phyloP scores from a whole-genome alignment of 2,888 invertebrate species.

The Acleris sparsana region DNA sequence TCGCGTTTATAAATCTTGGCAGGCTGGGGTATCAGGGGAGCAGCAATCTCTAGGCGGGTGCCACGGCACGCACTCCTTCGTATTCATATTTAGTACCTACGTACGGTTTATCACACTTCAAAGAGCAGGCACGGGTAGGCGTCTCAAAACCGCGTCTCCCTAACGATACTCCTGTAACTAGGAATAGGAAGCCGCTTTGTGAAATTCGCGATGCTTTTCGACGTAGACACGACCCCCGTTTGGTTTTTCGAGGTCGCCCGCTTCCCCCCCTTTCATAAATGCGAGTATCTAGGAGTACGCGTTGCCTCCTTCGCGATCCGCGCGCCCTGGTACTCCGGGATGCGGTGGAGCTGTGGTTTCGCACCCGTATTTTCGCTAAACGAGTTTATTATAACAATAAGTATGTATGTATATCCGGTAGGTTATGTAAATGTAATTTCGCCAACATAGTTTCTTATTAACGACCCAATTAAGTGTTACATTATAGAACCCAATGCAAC shows the following conservation, averaged over 20 bases:
- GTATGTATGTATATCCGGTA: neutral
- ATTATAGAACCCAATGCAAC: no score
- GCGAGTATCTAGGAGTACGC: conserved; percentile 52
- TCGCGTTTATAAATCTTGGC: conserved; percentile 58
- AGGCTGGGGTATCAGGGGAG: conserved; percentile 47
- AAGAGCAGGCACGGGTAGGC: conserved; percentile 69
- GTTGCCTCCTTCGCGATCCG: conserved; percentile 44
- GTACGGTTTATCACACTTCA: conserved; percentile 79
- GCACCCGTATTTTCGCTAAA: conserved; percentile 59
- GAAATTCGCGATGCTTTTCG: conserved; percentile 77
- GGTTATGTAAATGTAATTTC: no score
- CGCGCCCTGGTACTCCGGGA: conserved; percentile 51
- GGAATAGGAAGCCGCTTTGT: conserved; percentile 76
- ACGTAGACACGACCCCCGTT: conserved; percentile 68
- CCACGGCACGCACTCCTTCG: conserved; percentile 58
- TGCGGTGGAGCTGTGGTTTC: conserved; percentile 60
- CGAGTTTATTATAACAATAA: neutral
- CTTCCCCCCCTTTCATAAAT: conserved; percentile 50
- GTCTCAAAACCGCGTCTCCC: conserved; percentile 72
- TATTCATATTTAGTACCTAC: conserved; percentile 65
- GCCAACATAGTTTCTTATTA: no score
- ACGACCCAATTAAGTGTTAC: no score
- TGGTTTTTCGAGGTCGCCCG: conserved; percentile 78
- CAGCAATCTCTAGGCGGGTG: conserved; percentile 51
- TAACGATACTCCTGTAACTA: conserved; percentile 65